Conservation (phyloP, 2,113 vertebrate species). For the Hassar affinis region DNA sequence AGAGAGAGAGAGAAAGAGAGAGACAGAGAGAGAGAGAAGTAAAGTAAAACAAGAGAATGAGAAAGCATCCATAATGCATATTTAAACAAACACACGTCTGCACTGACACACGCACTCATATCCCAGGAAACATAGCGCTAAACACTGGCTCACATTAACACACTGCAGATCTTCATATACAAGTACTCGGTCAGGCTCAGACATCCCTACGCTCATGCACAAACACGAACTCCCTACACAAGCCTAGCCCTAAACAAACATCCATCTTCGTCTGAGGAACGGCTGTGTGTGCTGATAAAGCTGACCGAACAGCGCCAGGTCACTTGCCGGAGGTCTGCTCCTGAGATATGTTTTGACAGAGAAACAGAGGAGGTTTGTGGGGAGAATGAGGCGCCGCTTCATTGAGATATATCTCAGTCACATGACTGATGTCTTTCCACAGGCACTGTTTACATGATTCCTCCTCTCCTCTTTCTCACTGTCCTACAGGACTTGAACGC, state of each 20-base stretch:
- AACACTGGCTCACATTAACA: slow-evolving; percentile 2
- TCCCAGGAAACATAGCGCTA: slow-evolving; percentile 4
- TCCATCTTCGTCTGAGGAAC: slow-evolving; percentile 16
- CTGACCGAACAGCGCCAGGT: slow-evolving; percentile 29
- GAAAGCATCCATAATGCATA: not conserved
- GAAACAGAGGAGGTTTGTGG: slow-evolving; percentile 40
- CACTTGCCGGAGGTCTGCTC: slow-evolving; percentile 41
- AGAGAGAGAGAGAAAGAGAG: not conserved
- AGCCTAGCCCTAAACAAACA: slow-evolving; percentile 31
- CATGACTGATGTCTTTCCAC: slow-evolving; percentile 39
- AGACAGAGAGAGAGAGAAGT: not conserved
- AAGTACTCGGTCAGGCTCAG: not conserved
- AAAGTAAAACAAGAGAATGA: not conserved
- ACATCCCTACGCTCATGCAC: slow-evolving; percentile 20
- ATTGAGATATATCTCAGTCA: slow-evolving; percentile 44
- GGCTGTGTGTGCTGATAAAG: slow-evolving; percentile 31
- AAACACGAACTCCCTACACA: slow-evolving; percentile 19
- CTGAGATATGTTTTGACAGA: slow-evolving; percentile 48
- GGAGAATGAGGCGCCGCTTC: slow-evolving; percentile 33
- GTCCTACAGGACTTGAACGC: not conserved
- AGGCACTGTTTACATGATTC: slow-evolving; percentile 38
- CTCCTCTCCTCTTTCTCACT: not conserved
- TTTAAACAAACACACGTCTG: slow-evolving; percentile 10
- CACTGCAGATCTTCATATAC: not conserved
- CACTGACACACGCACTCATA: not conserved